These are phyloP conservation scores for Salvelinus sp. DNA, from an alignment of 2,113 vertebrate species.

Conservation along the genomic window DNA sequence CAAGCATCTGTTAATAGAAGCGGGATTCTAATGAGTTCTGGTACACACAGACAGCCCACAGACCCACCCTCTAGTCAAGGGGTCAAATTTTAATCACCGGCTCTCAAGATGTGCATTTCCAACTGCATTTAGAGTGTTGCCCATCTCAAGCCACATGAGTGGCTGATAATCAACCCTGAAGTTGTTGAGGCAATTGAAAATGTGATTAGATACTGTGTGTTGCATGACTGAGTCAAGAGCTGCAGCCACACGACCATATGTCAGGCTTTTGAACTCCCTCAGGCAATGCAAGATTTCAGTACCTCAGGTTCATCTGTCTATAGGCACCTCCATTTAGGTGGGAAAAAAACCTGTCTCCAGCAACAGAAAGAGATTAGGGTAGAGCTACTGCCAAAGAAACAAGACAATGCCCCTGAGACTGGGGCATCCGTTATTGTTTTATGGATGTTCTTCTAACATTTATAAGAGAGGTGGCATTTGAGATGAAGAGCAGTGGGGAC, in stretches of 20 bases:
- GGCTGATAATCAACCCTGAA: slow-evolving; percentile 52
- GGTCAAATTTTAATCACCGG: slow-evolving; percentile 63
- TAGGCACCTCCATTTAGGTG: slow-evolving; percentile 8
- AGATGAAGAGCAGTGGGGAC: slow-evolving; percentile 41
- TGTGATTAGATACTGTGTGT: slow-evolving; percentile 46
- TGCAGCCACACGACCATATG: slow-evolving; percentile 12
- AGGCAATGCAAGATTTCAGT: slow-evolving; percentile 12
- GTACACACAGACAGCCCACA: slow-evolving; percentile 29
- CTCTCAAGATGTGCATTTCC: slow-evolving; percentile 50
- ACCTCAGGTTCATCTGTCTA: slow-evolving; percentile 30
- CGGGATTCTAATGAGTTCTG: slow-evolving; percentile 42
- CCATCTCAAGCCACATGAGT: slow-evolving; percentile 44
- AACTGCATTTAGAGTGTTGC: slow-evolving; percentile 22
- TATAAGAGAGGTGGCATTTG: slow-evolving; percentile 52
- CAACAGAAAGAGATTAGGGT: slow-evolving; percentile 11
- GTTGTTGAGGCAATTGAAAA: slow-evolving; percentile 49
- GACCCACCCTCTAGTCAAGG: slow-evolving; percentile 47
- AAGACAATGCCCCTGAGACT: neutral
- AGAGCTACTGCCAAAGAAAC: neutral
- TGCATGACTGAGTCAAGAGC: slow-evolving; percentile 8
- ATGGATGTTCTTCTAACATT: slow-evolving; percentile 56
- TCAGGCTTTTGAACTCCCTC: slow-evolving; percentile 10
- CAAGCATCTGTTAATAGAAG: slow-evolving; percentile 10
- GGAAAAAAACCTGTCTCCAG: neutral
- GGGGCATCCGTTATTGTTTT: slow-evolving; percentile 22